Percentiles rank a stretch among this genome's conserved stretches.
phyloP scores from a whole-genome alignment of 2,113 vertebrate species.

The Thamnophis sirtalis region DNA sequence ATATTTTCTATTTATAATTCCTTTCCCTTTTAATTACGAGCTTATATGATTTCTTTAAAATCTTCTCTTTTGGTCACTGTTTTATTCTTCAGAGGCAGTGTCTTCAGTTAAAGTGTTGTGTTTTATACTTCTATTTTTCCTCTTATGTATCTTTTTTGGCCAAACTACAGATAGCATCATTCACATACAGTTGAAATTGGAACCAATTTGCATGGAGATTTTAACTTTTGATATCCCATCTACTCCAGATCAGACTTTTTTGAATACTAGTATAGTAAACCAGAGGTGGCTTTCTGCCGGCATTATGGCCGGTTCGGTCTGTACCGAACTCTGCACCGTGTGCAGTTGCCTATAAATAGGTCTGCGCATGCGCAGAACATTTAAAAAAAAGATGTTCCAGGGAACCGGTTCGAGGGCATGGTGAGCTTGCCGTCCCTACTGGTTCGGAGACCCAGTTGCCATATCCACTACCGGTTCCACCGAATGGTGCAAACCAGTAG shows the following conservation, averaged over 20 bases:
- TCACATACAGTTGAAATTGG: neutral
- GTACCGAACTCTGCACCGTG: no score
- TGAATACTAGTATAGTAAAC: neutral
- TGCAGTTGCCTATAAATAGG: no score
- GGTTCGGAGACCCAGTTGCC: no score
- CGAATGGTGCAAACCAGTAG: no score
- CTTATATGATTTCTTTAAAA: constrained; percentile 13
- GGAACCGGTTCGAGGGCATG: no score
- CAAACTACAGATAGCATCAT: neutral
- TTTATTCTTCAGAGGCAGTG: constrained; percentile 10
- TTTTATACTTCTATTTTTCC: constrained; percentile 7
- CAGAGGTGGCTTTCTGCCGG: no score
- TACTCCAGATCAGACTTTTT: neutral
- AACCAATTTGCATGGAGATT: neutral
- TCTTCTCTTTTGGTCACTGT: neutral
- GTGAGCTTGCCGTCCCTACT: no score
- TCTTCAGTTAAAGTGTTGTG: constrained; percentile 20
- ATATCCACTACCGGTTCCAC: no score
- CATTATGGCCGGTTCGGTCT: no score
- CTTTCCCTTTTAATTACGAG: constrained; percentile 29
- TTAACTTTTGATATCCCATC: neutral
- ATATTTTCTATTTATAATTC: constrained; percentile 37
- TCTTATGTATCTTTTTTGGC: neutral
- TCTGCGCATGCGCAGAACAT: no score
- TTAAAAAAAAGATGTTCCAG: no score